Evolutionary conservation across 2,797 vertebrate genomes (phyloP).

Genomic region (Ctenopoma multispine): DNA sequence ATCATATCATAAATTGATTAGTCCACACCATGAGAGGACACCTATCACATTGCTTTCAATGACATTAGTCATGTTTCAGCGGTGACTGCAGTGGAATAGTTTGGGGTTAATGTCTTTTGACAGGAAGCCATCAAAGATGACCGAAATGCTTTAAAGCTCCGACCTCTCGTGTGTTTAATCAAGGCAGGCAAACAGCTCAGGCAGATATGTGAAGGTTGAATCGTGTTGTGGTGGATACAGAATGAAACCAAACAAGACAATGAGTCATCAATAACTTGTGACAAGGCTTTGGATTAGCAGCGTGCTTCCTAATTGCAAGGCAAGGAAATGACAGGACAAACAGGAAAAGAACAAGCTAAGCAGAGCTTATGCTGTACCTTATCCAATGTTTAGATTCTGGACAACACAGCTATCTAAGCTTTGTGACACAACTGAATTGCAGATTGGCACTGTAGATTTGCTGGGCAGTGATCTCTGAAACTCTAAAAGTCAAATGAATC

Average conservation of each 20-base stretch:
- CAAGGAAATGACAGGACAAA: conserved; percentile 1
- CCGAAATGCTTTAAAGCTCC: conserved; percentile 53
- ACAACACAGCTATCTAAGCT: neutral
- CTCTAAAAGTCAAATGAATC: conserved; percentile 32
- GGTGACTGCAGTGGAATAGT: conserved; percentile 32
- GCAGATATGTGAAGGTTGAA: conserved; percentile 62
- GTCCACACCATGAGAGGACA: conserved; percentile 28
- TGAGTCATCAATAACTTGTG: conserved; percentile 61
- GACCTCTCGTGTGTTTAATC: conserved; percentile 64
- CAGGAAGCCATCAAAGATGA: conserved; percentile 48
- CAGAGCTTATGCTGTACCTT: neutral
- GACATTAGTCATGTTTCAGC: conserved; percentile 58
- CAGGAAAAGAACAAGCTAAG: neutral
- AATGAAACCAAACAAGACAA: conserved; percentile 50
- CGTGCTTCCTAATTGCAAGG: conserved; percentile 22
- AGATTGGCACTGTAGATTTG: conserved; percentile 29
- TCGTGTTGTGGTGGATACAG: conserved; percentile 17
- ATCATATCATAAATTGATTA: conserved; percentile 58
- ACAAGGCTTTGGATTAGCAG: conserved; percentile 33
- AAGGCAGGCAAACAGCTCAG: conserved; percentile 49
- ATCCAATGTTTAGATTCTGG: conserved; percentile 5
- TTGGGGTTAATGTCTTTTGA: conserved; percentile 59
- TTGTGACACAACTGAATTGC: conserved; percentile 9
- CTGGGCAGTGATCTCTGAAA: conserved; percentile 20
- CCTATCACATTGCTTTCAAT: conserved; percentile 48